Percentiles rank a stretch among this genome's conserved stretches.
phyloP scores from a whole-genome alignment of 2,888 invertebrate genomes.

The Heliconius aoede region DNA sequence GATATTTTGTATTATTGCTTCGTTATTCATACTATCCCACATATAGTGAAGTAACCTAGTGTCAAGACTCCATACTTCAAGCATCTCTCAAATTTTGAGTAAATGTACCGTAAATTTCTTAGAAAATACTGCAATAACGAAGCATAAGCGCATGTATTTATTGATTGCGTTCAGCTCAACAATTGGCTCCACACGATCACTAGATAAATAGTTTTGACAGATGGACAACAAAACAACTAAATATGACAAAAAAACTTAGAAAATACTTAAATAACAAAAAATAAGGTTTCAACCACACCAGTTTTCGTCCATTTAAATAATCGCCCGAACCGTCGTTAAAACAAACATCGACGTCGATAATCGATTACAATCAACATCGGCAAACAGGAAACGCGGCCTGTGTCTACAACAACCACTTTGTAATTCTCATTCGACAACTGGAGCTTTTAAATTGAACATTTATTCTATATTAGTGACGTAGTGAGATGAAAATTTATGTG shows the following conservation, averaged over 20 bases:
- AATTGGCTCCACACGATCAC: too few relatives aligned
- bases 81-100: too few relatives aligned
- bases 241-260: background rate
- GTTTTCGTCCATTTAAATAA: slow-evolving; percentile 28
- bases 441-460: slow-evolving; percentile 24
- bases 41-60: too few relatives aligned
- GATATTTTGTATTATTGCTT: background rate
- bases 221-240: background rate
- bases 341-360: slow-evolving; percentile 20
- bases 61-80: too few relatives aligned
- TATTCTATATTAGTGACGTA: background rate
- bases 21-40: background rate
- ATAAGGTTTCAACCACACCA: background rate
- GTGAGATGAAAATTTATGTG: too few relatives aligned
- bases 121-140: too few relatives aligned
- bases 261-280: background rate
- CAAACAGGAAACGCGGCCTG: slow-evolving; percentile 20
- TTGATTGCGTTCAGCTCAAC: too few relatives aligned
- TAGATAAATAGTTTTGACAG: too few relatives aligned
- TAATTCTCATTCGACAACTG: slow-evolving; percentile 15
- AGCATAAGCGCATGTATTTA: too few relatives aligned
- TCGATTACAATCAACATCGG: slow-evolving; percentile 25
- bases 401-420: slow-evolving; percentile 15
- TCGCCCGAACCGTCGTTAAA: slow-evolving; percentile 27
- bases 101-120: too few relatives aligned